Percentiles rank a stretch among this genome's conserved stretches.
Evolutionary conservation across 2,113 vertebrate species (phyloP).

Genomic region (Hypocryptadius cinnamomeus): DNA sequence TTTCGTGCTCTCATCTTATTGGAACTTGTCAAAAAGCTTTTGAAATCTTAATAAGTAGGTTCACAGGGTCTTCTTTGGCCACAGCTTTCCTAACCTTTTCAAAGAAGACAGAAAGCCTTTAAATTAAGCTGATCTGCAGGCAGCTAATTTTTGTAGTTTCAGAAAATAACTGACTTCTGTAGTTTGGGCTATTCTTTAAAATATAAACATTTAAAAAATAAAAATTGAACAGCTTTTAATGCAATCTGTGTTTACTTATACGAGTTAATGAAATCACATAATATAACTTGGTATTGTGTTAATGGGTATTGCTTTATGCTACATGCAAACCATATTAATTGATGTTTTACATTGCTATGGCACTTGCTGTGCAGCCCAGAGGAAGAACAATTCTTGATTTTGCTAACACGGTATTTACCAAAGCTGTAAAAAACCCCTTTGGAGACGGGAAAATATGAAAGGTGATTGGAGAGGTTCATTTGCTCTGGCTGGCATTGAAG

Average conservation of each 20-base stretch:
- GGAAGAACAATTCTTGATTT: background rate
- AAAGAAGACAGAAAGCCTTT: constrained; percentile 61
- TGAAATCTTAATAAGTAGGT: constrained; percentile 54
- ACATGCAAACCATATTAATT: constrained; percentile 32
- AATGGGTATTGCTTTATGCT: constrained; percentile 61
- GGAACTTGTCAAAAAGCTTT: constrained; percentile 55
- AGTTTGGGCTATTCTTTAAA: constrained; percentile 54
- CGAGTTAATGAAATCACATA: constrained; percentile 64
- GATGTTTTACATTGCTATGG: constrained; percentile 39
- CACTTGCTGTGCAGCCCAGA: constrained; percentile 27
- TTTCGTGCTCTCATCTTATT: constrained; percentile 5
- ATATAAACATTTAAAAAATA: constrained; percentile 63
- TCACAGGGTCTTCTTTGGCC: constrained; percentile 54
- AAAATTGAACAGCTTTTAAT: constrained; percentile 68
- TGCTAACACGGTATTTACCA: background rate
- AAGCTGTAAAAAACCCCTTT: background rate
- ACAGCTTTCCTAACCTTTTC: constrained; percentile 59
- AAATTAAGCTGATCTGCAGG: constrained; percentile 66
- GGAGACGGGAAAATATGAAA: background rate
- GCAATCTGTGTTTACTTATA: constrained; percentile 74
- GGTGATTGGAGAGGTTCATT: background rate
- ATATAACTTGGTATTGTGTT: constrained; percentile 66
- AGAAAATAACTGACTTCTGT: constrained; percentile 50
- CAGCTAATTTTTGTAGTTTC: constrained; percentile 62
- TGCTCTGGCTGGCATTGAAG: background rate